Evolutionary conservation across 1,140 invertebrate genomes (phyloP), one percentile per base, ranked within the genome.

Genomic region (Zaprionus nigranus): DNA sequence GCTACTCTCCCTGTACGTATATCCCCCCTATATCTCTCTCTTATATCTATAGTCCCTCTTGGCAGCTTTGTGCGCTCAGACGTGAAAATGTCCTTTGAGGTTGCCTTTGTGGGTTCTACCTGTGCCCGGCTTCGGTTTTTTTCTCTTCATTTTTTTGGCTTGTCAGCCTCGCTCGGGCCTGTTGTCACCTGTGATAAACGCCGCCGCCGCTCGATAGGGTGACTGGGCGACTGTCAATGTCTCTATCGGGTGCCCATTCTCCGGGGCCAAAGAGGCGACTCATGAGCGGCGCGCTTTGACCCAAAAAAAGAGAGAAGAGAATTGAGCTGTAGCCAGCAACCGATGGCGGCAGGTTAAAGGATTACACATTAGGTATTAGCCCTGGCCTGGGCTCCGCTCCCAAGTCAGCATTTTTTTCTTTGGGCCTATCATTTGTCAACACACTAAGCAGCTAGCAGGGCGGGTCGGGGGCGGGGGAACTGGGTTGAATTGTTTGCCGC

Each of bases 61-160:
- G 40, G 40, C n/a, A 46, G 40, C 24, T 86, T 82, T 88, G 84
- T 90, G 81, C 84, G 63, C 38, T 81, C 60, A 70, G 66, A 73
- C 83, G 81, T 88, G 67, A 88, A 87, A 88, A 56, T 84, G 84
- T 88, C 84, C 84, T 88, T 88, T 88, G 84, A 88, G 81, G 85
- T 84, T 80, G 38, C 46, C 61, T 66, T 58, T 46, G 60, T 62
- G 60, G 62, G 22, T 51, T 30, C 64, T 58, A 61, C 74, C 70
- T 84, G 54, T 59, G 34, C 34, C 60, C 68, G 20, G 40, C 36
- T 15, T 5, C 4, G 46, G 9, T 3, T 11, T 34, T 9, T 11
- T 34, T 34, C 30, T 51, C 22, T 22, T 5, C n/a, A n/a, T 11
- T 51, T 63, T 67, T 72, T 66, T 78, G 65, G 34, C 54, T 62